These are phyloP conservation scores for Bombus cullumanus DNA, from an alignment of 1,140 invertebrate genomes.

Conservation along the genomic window DNA sequence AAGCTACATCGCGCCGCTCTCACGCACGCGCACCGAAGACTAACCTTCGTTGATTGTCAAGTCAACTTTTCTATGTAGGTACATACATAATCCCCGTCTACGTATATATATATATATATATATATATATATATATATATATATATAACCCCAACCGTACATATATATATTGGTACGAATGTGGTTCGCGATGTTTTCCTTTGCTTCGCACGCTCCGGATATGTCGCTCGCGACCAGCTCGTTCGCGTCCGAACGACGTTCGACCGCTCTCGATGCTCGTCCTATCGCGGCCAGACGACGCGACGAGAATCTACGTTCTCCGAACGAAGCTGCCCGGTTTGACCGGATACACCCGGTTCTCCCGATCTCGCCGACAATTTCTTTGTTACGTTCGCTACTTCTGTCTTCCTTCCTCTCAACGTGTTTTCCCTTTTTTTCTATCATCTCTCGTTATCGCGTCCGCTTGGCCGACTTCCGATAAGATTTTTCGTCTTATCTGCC, in stretches of 20 bases:
- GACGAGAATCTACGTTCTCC: constrained; percentile 43
- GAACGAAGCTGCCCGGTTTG: constrained; percentile 37
- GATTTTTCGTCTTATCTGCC: constrained; percentile 28
- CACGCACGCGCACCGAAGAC: constrained; percentile 5
- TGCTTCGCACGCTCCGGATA: constrained; percentile 49
- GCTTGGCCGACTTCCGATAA: constrained; percentile 18
- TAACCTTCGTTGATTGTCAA: constrained; percentile 34
- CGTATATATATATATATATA: not conserved
- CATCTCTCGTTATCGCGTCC: not conserved
- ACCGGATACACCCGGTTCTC: constrained; percentile 48
- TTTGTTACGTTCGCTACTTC: constrained; percentile 18
- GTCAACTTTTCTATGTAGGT: not conserved
- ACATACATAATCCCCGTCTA: constrained; percentile 17
- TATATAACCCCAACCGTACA: too few relatives aligned
- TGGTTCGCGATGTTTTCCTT: constrained; percentile 37
- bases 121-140: too few relatives aligned
- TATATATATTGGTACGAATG: too few relatives aligned
- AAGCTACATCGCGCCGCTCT: constrained; percentile 41
- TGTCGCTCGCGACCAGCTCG: constrained; percentile 44
- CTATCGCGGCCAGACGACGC: constrained; percentile 40
- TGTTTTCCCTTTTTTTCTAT: not conserved
- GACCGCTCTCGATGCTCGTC: constrained; percentile 12
- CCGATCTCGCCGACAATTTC: constrained; percentile 27
- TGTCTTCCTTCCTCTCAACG: not conserved
- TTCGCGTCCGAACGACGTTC: constrained; percentile 41